These are phyloP conservation scores for Balanococcus diminutus DNA, from an alignment of 2,888 invertebrate species.

Conservation along the genomic window DNA sequence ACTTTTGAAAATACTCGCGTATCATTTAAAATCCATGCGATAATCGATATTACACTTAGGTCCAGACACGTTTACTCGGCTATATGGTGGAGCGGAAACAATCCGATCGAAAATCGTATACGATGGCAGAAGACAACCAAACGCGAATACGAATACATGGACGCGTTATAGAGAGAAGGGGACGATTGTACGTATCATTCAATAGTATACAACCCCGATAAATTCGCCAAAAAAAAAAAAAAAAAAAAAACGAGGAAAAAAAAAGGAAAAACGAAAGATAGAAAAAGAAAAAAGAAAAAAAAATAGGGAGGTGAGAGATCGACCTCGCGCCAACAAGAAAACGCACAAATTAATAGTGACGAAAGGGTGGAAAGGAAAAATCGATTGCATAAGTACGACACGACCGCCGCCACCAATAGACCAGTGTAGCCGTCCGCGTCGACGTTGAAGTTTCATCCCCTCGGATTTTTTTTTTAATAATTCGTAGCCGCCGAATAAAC, in stretches of 20 bases:
- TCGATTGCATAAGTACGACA: not conserved
- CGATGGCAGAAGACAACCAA: not conserved
- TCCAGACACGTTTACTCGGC: not conserved
- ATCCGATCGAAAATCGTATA: too few relatives aligned
- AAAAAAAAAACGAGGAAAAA: not conserved
- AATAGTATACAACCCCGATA: not conserved
- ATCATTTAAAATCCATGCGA: not conserved
- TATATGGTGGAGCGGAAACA: not conserved
- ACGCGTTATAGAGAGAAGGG: not conserved
- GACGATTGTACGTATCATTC: not conserved
- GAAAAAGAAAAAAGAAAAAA: not conserved
- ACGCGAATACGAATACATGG: not conserved
- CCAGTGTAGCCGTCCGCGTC: not conserved
- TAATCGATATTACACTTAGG: not conserved
- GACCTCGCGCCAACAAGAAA: slow-evolving; percentile 14
- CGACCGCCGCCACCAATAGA: not conserved
- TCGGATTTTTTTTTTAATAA: too few relatives aligned
- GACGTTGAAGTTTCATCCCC: not conserved
- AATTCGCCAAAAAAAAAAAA: slow-evolving; percentile 15
- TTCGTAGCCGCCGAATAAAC: too few relatives aligned
- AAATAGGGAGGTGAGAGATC: not conserved
- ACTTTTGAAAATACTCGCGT: not conserved
- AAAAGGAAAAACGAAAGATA: not conserved
- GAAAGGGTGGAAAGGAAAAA: slow-evolving; percentile 36
- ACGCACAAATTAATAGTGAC: not conserved